Percentiles rank a stretch among this genome's conserved stretches.
Evolutionary conservation across 2,797 vertebrate species (phyloP).

Genomic region (Lagocephalus sceleratus): DNA sequence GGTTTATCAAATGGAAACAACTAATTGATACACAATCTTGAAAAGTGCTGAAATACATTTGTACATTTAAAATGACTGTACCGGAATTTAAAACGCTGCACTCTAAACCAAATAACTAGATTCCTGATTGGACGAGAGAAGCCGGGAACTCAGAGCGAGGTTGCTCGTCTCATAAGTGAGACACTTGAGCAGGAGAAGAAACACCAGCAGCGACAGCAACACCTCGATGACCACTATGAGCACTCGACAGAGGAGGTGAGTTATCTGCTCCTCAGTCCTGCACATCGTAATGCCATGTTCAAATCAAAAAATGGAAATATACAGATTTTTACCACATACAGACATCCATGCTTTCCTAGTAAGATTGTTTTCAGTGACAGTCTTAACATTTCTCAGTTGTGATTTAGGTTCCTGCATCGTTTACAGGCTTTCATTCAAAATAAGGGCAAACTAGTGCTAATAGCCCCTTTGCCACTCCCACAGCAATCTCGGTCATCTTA

Average conservation of each 20-base stretch:
- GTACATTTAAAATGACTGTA: too few relatives aligned
- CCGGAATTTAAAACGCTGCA: neutral
- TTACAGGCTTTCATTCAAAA: neutral
- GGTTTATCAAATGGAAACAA: conserved; percentile 48
- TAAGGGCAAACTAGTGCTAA: neutral
- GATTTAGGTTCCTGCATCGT: neutral
- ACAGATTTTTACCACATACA: neutral
- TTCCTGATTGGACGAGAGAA: conserved; percentile 92
- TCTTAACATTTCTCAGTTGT: neutral
- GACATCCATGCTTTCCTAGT: too few relatives aligned
- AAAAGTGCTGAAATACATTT: conserved; percentile 9
- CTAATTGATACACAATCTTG: neutral
- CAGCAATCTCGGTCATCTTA: conserved; percentile 14
- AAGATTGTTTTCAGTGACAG: too few relatives aligned
- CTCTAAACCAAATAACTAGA: conserved; percentile 56
- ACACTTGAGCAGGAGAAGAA: conserved; percentile 90
- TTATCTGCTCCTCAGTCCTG: conserved; percentile 7
- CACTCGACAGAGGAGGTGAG: conserved; percentile 83
- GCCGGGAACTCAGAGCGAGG: conserved; percentile 89
- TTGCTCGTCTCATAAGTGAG: conserved; percentile 91
- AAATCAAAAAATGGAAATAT: neutral
- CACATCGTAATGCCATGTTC: neutral
- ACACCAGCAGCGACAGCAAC: conserved; percentile 74
- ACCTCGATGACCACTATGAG: conserved; percentile 83
- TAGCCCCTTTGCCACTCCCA: neutral